phyloP scores from a whole-genome alignment of 92 coral and sea anemone genomes.

The Epizoanthus fatuus region DNA sequence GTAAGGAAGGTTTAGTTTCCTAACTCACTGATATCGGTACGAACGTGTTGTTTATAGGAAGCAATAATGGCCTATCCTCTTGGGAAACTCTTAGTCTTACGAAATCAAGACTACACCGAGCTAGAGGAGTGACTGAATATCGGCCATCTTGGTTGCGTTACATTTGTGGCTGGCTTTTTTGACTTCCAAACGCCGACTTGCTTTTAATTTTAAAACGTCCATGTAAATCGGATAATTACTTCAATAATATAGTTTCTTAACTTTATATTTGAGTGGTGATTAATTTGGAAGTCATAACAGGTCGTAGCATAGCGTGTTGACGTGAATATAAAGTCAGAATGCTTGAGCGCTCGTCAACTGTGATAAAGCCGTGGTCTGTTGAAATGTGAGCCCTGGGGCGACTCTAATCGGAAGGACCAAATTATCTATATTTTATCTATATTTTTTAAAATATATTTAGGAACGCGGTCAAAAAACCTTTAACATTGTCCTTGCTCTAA shows the following conservation, averaged over 20 bases:
- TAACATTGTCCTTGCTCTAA: too few relatives aligned
- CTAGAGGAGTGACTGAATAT: neutral
- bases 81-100: neutral
- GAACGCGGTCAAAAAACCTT: too few relatives aligned
- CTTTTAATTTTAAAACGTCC: neutral
- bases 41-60: neutral
- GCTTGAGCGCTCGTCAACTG: too few relatives aligned
- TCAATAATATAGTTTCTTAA: neutral
- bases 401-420: too few relatives aligned
- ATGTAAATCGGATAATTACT: neutral
- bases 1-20: neutral
- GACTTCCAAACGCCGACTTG: neutral
- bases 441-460: too few relatives aligned
- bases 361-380: too few relatives aligned
- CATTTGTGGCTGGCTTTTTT: neutral
- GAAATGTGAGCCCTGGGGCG: too few relatives aligned
- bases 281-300: neutral
- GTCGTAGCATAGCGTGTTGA: too few relatives aligned
- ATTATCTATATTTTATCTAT: too few relatives aligned
- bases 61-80: neutral
- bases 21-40: neutral
- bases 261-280: neutral
- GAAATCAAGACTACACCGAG: too few relatives aligned
- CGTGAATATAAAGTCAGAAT: too few relatives aligned
- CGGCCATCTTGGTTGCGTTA: conserved; percentile 10